phyloP scores from a whole-genome alignment of 2,888 invertebrate species.

The Brachynemurus nebulosus region DNA sequence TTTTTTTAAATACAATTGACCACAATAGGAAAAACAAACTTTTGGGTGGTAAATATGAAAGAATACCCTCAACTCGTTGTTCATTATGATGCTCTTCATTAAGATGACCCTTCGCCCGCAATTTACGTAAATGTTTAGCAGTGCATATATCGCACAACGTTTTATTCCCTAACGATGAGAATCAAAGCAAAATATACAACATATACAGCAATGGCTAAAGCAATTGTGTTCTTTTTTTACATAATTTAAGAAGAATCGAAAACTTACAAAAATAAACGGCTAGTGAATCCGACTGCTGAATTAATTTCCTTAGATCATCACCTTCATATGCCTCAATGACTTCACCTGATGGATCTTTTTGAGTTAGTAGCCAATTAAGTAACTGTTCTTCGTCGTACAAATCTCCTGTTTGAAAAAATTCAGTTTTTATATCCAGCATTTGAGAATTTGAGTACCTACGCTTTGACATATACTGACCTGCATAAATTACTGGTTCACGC shows the following conservation, averaged over 20 bases:
- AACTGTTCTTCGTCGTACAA: slow-evolving; percentile 77
- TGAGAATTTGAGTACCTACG: slow-evolving; percentile 18
- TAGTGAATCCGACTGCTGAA: slow-evolving; percentile 66
- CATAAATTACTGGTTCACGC: slow-evolving; percentile 82
- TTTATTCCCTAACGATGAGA: slow-evolving; percentile 60
- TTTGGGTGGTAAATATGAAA: too few relatives aligned
- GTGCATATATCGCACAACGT: slow-evolving; percentile 77
- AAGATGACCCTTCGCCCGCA: slow-evolving; percentile 46
- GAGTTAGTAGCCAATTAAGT: slow-evolving; percentile 78
- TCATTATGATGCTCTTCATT: slow-evolving; percentile 30
- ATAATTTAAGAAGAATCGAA: slow-evolving; percentile 17
- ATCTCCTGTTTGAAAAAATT: too few relatives aligned
- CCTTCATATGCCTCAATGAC: slow-evolving; percentile 81
- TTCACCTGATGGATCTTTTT: slow-evolving; percentile 85
- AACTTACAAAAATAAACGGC: slow-evolving; percentile 89
- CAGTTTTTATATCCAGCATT: too few relatives aligned
- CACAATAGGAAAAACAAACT: too few relatives aligned
- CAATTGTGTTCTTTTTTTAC: background rate
- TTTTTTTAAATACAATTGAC: too few relatives aligned
- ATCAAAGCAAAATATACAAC: background rate
- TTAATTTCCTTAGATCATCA: slow-evolving; percentile 56
- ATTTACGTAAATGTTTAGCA: slow-evolving; percentile 57
- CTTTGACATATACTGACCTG: too few relatives aligned
- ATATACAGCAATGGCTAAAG: background rate
- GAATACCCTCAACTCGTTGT: slow-evolving; percentile 34